Base-by-base conservation (phyloP, 1,140 invertebrate species). In the Eurosta solidaginis region DNA sequence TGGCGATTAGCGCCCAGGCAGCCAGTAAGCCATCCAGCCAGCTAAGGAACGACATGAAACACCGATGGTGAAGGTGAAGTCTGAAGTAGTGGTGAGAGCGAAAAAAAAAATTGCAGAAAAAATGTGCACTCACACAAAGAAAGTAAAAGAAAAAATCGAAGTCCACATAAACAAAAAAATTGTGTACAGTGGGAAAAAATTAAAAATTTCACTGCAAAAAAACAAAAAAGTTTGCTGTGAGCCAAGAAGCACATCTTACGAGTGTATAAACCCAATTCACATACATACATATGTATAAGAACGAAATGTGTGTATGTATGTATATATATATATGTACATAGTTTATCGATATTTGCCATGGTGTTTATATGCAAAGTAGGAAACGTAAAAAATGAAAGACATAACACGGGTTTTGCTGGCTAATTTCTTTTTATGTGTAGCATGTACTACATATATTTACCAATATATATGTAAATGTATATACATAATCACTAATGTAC, bases 121-220 rank as follows among this genome's bases (percentile, higher is more conserved):
- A 33, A 74, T 77, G 17, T 3, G 17, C 40, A 63, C 45, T 44
- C 40, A 77, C 36, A 50, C 33, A 76, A 40, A 45, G 36, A 25
- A 44, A 45, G n/a, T 45, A 22, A 42, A 74, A 74, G 68, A 40
- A 40, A 75, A 47, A 75, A 29, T 27, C 25, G 27, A 75, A 75
- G 42, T 29, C 29, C 47, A 81, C 78, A 76, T 47, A 76, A 33
- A 52, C 47, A 76, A 77, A 77, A 25, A 59, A 77, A 36, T 63
- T 20, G 36, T 59, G 52, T 59, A 77, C 76, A 77, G 76, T 77
- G 76, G 76, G 40, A 25, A 78, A 80, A 79, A 73, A 81, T 75
- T 83, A 78, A 80, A 82, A 82, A 50, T 50, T 81, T 83, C 82
- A 82, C 82, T 85, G 82, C 82, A 83, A 82, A 84, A 81, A 84